A percentile compares a stretch with the other conserved stretches of the same genome.
Conservation (phyloP, 2,888 invertebrate genomes). For the Cryptus armator region DNA sequence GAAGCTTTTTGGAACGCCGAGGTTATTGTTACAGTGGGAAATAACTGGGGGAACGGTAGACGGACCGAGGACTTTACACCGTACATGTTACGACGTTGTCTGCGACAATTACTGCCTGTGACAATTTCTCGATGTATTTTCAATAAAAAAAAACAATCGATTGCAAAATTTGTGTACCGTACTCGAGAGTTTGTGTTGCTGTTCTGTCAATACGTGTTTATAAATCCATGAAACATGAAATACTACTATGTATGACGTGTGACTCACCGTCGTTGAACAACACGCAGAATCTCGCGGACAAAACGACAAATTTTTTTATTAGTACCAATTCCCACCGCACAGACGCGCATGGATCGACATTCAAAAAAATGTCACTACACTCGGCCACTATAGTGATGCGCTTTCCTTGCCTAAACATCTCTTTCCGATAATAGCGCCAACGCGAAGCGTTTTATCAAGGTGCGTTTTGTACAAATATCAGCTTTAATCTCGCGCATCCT, state of each 20-base stretch:
- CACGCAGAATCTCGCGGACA: neutral
- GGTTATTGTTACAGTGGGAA: constrained; percentile 10
- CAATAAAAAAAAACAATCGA: neutral
- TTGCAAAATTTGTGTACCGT: neutral
- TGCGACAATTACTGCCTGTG: neutral
- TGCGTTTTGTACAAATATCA: constrained; percentile 70
- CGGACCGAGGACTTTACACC: neutral
- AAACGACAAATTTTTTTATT: neutral
- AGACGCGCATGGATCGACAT: constrained; percentile 16
- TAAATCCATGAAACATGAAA: constrained; percentile 1
- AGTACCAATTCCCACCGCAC: neutral
- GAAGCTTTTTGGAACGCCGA: neutral
- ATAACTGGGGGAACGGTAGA: neutral
- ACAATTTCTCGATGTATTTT: neutral
- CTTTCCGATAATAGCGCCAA: constrained; percentile 69
- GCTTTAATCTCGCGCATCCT: constrained; percentile 72
- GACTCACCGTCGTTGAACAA: neutral
- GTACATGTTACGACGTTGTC: neutral
- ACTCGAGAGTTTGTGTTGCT: constrained; percentile 13
- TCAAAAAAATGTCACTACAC: neutral
- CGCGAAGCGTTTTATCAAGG: constrained; percentile 65
- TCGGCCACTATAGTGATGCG: constrained; percentile 12
- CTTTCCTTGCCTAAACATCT: constrained; percentile 57
- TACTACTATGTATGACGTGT: neutral
- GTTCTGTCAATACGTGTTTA: neutral